These are phyloP conservation scores for Agelas oroides DNA, from an alignment of 37 sponge, comb jelly and placozoan genomes.

Conservation along the genomic window DNA sequence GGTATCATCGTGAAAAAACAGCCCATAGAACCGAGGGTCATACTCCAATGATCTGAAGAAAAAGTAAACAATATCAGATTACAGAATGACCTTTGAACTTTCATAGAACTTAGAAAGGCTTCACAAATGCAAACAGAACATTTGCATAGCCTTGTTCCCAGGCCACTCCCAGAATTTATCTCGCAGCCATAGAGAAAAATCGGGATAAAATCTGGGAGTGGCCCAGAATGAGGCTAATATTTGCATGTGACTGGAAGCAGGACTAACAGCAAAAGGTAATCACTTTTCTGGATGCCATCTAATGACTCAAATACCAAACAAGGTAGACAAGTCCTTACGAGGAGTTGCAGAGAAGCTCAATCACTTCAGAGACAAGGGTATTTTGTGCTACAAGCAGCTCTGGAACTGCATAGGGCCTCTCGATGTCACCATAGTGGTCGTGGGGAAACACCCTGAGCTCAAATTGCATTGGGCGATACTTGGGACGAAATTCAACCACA, in stretches of 20 bases:
- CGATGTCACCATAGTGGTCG: constrained; percentile 34
- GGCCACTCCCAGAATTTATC: too few relatives aligned
- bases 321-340: constrained; percentile 62
- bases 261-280: too few relatives aligned
- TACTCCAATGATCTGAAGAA: constrained; percentile 85
- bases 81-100: neutral
- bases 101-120: neutral
- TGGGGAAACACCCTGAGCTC: constrained; percentile 74
- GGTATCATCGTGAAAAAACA: constrained; percentile 86
- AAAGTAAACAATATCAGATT: too few relatives aligned
- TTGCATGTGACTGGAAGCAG: too few relatives aligned
- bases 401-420: constrained; percentile 43
- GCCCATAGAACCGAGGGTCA: constrained; percentile 84
- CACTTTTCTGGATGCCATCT: too few relatives aligned
- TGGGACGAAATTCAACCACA: constrained; percentile 85
- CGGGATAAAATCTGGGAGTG: too few relatives aligned
- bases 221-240: too few relatives aligned
- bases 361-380: constrained; percentile 64
- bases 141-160: too few relatives aligned
- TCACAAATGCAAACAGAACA: neutral
- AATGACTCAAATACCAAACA: too few relatives aligned
- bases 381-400: constrained; percentile 81
- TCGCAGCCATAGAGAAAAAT: too few relatives aligned
- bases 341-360: constrained; percentile 68
- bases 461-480: constrained; percentile 85